phyloP scores from a whole-genome alignment of 1,140 invertebrate genomes.

The Procambarus virginalis region DNA sequence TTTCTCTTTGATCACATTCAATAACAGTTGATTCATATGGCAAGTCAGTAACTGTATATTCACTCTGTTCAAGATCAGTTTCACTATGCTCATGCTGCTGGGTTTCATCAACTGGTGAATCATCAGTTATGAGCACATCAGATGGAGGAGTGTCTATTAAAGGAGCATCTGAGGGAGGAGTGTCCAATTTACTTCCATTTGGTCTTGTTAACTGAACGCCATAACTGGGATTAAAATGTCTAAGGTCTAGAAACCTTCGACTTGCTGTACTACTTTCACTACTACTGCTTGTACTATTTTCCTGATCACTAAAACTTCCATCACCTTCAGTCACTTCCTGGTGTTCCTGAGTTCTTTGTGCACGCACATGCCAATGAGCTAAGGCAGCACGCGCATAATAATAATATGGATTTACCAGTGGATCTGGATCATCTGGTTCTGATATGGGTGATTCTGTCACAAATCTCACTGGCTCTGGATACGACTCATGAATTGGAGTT shows the following conservation, averaged over 20 bases:
- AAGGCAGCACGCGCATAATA: constrained; percentile 67
- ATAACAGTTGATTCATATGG: constrained; percentile 32
- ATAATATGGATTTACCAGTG: constrained; percentile 67
- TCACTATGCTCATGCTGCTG: background rate
- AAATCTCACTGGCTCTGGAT: constrained; percentile 61
- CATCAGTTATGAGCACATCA: constrained; percentile 32
- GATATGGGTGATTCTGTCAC: constrained; percentile 60
- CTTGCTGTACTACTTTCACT: constrained; percentile 54
- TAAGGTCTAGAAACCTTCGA: constrained; percentile 51
- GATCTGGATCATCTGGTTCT: constrained; percentile 63
- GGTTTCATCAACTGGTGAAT: constrained; percentile 28
- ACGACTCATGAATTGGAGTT: constrained; percentile 54
- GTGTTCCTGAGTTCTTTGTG: constrained; percentile 51
- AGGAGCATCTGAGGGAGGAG: constrained; percentile 56
- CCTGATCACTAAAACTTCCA: constrained; percentile 50
- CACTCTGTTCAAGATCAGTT: constrained; percentile 3
- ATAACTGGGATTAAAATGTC: constrained; percentile 33
- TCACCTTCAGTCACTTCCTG: constrained; percentile 35
- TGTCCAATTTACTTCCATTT: constrained; percentile 45
- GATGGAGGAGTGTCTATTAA: constrained; percentile 56
- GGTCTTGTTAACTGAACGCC: constrained; percentile 24
- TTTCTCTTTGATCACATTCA: constrained; percentile 39
- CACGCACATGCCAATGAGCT: constrained; percentile 64
- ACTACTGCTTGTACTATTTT: constrained; percentile 66
- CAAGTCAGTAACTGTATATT: constrained; percentile 23